A percentile compares a stretch with the other conserved stretches of the same genome.
These are phyloP conservation scores for Chaetophractus vellerosus DNA, from an alignment of 2,797 vertebrate genomes.

Conservation along the genomic window DNA sequence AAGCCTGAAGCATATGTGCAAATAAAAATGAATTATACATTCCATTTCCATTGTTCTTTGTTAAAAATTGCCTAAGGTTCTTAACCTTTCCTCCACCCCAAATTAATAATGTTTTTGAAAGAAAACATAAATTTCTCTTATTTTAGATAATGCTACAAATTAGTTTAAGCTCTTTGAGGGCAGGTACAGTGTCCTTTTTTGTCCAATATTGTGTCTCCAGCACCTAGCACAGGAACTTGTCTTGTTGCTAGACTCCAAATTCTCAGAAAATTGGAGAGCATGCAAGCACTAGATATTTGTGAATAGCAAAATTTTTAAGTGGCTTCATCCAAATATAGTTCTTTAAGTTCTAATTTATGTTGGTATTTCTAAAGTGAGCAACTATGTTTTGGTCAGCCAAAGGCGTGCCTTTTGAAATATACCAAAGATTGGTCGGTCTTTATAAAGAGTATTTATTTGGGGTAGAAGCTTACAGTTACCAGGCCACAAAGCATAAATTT, in stretches of 20 bases:
- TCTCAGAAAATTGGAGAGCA: background rate
- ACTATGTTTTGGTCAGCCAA: no score
- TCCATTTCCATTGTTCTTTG: background rate
- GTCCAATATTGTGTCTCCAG: background rate
- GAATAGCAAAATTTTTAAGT: background rate
- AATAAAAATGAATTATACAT: background rate
- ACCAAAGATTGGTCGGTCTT: no score
- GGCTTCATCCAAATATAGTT: background rate
- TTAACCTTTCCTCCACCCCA: background rate
- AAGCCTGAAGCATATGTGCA: background rate
- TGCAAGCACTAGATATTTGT: background rate
- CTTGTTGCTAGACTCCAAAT: background rate
- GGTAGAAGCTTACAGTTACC: no score
- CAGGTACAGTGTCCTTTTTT: background rate
- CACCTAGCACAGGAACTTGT: background rate
- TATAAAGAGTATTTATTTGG: no score
- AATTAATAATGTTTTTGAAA: conserved; percentile 39
- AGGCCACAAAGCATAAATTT: no score
- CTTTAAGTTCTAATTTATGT: conserved; percentile 15
- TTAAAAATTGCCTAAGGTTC: conserved; percentile 8
- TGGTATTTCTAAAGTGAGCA: conserved; percentile 1
- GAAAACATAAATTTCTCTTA: conserved; percentile 6
- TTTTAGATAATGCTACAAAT: background rate
- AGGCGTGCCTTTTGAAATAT: no score
- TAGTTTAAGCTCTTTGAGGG: background rate